Evolutionary conservation across 2,797 vertebrate genomes (phyloP).

Genomic region (Pagetopsis macropterus): DNA sequence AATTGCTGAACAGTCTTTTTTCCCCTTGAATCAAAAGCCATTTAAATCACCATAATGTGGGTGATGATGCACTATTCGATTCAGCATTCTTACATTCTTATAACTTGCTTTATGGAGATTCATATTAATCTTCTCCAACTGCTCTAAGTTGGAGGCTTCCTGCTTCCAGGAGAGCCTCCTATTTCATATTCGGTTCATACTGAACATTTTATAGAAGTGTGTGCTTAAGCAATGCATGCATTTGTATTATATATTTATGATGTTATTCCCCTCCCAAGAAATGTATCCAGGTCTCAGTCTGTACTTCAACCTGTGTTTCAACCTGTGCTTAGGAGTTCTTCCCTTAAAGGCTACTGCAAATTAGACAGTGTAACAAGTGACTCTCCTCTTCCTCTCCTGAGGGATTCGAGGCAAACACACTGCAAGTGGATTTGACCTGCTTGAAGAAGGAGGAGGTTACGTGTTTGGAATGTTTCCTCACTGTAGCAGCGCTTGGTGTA

Average conservation of each 20-base stretch:
- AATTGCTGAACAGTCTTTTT: conserved; percentile 40
- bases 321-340: conserved; percentile 19
- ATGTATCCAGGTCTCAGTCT: not conserved
- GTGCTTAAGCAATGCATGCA: not conserved
- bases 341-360: conserved; percentile 15
- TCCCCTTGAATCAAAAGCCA: conserved; percentile 36
- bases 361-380: conserved; percentile 38
- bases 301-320: not conserved
- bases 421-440: conserved; percentile 58
- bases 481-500: conserved; percentile 41
- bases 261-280: not conserved
- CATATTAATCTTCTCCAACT: conserved; percentile 8
- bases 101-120: conserved; percentile 1
- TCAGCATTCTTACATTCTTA: not conserved
- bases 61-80: conserved; percentile 47
- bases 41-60: conserved; percentile 48
- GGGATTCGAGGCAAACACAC: conserved; percentile 35
- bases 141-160: not conserved
- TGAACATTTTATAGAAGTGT: not conserved
- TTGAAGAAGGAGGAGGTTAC: conserved; percentile 48
- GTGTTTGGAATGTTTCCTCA: conserved; percentile 46
- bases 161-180: not conserved
- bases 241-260: not conserved
- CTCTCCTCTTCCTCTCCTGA: conserved; percentile 10
- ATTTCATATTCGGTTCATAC: not conserved